Conservation (phyloP, 1,140 invertebrate genomes). For the Drosophila tsacasi region DNA sequence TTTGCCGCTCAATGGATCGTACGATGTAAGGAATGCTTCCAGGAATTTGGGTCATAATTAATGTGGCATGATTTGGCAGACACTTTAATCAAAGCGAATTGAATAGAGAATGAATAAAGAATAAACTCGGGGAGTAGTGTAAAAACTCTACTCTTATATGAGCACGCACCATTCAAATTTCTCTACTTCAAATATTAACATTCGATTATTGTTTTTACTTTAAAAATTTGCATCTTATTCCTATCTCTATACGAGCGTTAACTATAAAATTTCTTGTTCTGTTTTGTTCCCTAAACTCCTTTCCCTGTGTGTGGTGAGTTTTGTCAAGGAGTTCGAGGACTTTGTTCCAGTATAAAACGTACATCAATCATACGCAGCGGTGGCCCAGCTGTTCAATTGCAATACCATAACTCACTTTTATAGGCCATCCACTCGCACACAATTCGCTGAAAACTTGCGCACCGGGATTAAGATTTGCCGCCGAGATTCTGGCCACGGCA, state of each 20-base stretch:
- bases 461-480: constrained; percentile 84
- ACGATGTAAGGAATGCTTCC: constrained; percentile 81
- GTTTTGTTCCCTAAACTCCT: neutral
- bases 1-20: constrained; percentile 77
- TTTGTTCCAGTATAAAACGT: constrained; percentile 25
- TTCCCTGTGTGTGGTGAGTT: neutral
- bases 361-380: constrained; percentile 84
- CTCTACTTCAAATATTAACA: neutral
- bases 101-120: constrained; percentile 23
- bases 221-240: neutral
- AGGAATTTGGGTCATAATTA: constrained; percentile 85
- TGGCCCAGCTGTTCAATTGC: constrained; percentile 82
- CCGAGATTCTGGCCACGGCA: constrained; percentile 66
- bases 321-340: constrained; percentile 59
- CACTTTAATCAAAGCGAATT: constrained; percentile 77
- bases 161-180: neutral
- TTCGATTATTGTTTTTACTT: neutral
- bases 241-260: neutral
- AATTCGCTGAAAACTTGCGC: constrained; percentile 84
- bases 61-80: constrained; percentile 85
- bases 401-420: constrained; percentile 83
- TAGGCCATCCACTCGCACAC: constrained; percentile 73
- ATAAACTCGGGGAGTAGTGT: neutral
- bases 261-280: neutral
- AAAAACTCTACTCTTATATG: neutral